Percentiles rank a stretch among this genome's conserved stretches.
These are phyloP conservation scores for Drosophila engyochracea DNA, from an alignment of 2,888 invertebrate genomes.

Conservation along the genomic window DNA sequence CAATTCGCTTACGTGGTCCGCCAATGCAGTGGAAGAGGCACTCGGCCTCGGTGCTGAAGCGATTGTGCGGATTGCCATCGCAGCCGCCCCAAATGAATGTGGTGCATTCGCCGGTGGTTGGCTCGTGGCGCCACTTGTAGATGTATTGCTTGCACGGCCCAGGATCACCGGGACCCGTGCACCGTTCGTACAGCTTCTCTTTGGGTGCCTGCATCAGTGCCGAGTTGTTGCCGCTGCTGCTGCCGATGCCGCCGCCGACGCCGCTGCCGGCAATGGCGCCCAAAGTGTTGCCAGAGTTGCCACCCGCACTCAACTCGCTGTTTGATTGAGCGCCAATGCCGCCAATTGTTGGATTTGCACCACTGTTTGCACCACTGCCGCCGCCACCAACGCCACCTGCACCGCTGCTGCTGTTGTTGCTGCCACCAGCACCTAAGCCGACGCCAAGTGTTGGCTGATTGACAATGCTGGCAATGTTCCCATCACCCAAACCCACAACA, in stretches of 20 bases:
- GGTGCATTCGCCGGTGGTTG: conserved; percentile 87
- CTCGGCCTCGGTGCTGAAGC: conserved; percentile 89
- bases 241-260: conserved; percentile 28
- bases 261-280: conserved; percentile 21
- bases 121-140: conserved; percentile 89
- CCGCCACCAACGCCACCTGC: neutral
- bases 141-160: conserved; percentile 89
- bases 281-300: conserved; percentile 37
- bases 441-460: conserved; percentile 53
- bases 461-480: conserved; percentile 39
- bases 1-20: conserved; percentile 86
- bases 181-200: conserved; percentile 84
- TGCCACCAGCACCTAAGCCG: conserved; percentile 28
- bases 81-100: conserved; percentile 90
- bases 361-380: conserved; percentile 31
- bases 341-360: conserved; percentile 36
- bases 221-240: conserved; percentile 61
- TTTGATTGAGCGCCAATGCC: conserved; percentile 37
- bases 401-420: conserved; percentile 42
- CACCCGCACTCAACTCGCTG: conserved; percentile 35
- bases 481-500: conserved; percentile 49
- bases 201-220: conserved; percentile 74
- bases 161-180: conserved; percentile 85
- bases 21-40: conserved; percentile 89
- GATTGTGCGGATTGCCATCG: conserved; percentile 88